Conservation (phyloP, 2,113 vertebrate genomes). For the Tupaia chinensis region DNA sequence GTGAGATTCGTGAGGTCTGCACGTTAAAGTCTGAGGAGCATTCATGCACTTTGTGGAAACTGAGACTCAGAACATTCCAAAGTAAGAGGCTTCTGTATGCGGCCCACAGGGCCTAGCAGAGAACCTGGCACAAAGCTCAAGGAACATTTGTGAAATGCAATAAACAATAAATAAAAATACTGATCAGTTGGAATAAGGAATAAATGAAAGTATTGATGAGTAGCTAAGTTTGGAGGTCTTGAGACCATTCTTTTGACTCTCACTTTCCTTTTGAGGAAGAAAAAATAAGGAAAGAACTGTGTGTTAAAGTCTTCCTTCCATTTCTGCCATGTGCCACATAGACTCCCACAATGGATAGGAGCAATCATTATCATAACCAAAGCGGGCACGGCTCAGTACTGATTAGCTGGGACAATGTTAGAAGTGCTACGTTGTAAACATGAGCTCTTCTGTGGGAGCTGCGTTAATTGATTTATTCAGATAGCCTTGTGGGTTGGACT, state of each 20-base stretch:
- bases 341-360: neutral
- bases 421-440: neutral
- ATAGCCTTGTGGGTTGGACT: slow-evolving; percentile 42
- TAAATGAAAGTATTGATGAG: neutral
- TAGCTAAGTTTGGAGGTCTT: neutral
- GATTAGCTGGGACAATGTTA: neutral
- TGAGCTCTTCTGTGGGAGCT: neutral
- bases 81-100: neutral
- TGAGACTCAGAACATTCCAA: neutral
- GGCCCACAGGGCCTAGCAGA: neutral
- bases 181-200: neutral
- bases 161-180: neutral
- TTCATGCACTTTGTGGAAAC: neutral
- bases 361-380: neutral
- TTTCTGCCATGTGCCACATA: neutral
- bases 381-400: neutral
- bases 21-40: neutral
- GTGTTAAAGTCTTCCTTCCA: neutral
- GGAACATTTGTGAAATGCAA: neutral
- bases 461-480: slow-evolving; percentile 40
- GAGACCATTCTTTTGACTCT: neutral
- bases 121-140: neutral
- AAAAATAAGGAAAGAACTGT: neutral
- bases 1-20: no score
- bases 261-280: neutral